phyloP scores from a whole-genome alignment of 2,797 vertebrate genomes.

The Epinephelus awoara region DNA sequence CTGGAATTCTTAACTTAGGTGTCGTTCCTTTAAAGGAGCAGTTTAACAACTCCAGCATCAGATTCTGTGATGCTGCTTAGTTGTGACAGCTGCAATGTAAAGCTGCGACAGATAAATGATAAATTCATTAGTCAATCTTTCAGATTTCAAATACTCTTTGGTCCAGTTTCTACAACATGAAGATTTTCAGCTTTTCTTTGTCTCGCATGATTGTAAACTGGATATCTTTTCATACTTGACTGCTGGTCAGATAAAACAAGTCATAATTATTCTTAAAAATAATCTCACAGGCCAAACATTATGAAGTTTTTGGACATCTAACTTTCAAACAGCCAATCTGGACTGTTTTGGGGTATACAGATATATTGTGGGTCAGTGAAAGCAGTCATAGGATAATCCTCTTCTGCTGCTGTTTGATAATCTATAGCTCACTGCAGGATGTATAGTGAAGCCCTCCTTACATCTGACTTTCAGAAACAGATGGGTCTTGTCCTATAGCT shows the following conservation, averaged over 20 bases:
- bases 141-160: neutral
- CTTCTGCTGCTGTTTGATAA: conserved; percentile 47
- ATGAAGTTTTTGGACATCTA: neutral
- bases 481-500: conserved; percentile 71
- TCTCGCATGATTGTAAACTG: neutral
- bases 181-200: neutral
- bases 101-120: neutral
- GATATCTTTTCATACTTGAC: neutral
- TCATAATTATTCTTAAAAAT: neutral
- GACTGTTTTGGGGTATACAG: neutral
- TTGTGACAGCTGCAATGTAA: neutral
- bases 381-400: conserved; percentile 42
- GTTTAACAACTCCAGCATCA: neutral
- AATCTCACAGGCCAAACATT: neutral
- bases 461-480: conserved; percentile 74
- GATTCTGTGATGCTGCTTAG: neutral
- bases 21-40: neutral
- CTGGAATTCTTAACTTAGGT: too few species aligned
- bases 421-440: conserved; percentile 41
- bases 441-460: conserved; percentile 36
- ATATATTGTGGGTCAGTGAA: neutral
- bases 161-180: neutral
- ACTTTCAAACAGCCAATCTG: neutral
- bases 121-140: neutral
- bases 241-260: neutral